These are phyloP conservation scores for Pseudomyrmex cubaensis DNA, from an alignment of 1,140 invertebrate species.

Conservation along the genomic window DNA sequence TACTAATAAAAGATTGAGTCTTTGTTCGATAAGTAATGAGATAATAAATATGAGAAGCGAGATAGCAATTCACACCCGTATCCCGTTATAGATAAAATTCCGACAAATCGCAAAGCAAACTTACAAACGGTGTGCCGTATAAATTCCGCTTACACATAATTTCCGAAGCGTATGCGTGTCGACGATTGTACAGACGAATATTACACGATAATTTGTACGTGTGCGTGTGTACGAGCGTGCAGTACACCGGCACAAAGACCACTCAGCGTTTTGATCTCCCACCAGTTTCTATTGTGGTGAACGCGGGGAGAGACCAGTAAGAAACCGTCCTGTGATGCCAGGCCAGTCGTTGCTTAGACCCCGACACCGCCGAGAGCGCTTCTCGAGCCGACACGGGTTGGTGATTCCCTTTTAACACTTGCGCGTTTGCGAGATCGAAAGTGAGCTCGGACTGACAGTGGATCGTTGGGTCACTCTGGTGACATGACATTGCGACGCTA, in stretches of 20 bases:
- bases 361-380: constrained; percentile 74
- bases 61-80: too few species aligned
- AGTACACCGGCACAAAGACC: constrained; percentile 45
- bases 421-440: constrained; percentile 55
- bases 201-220: constrained; percentile 20
- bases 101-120: neutral
- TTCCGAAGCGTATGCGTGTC: neutral
- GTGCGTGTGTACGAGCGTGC: constrained; percentile 36
- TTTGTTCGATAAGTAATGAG: neutral
- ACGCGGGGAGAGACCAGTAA: constrained; percentile 76
- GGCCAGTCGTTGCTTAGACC: constrained; percentile 80
- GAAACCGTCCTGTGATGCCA: constrained; percentile 77
- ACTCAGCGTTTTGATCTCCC: constrained; percentile 82
- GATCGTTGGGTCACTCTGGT: constrained; percentile 20
- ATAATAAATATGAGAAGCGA: neutral
- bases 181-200: constrained; percentile 20
- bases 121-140: neutral
- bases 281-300: constrained; percentile 80
- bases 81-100: constrained; percentile 15
- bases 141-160: neutral
- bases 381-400: constrained; percentile 43
- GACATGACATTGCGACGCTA: constrained; percentile 78
- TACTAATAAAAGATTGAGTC: neutral
- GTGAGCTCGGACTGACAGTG: constrained; percentile 51
- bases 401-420: constrained; percentile 13